phyloP scores from a whole-genome alignment of 2,797 vertebrate species.

The Onychomys arenicola region DNA sequence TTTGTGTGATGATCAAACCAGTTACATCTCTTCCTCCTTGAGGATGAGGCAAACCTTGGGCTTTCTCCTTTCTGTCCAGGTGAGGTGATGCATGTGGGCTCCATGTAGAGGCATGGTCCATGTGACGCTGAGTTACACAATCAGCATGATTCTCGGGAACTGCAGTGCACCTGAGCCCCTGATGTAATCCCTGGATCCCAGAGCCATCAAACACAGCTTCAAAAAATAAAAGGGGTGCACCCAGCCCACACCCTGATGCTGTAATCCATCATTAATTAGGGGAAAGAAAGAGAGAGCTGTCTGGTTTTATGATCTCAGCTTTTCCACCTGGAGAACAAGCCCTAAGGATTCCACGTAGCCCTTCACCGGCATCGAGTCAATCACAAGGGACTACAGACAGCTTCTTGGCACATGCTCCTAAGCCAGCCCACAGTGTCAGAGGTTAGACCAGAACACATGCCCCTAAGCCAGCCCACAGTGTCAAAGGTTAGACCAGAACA shows the following conservation, averaged over 20 bases:
- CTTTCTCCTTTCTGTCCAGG: neutral
- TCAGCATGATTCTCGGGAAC: neutral
- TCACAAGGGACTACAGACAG: neutral
- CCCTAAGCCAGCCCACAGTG: rapidly evolving
- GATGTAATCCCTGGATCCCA: neutral
- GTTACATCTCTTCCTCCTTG: neutral
- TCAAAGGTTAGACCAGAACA: neutral
- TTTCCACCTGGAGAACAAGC: constrained; percentile 2
- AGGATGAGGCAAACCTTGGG: rapidly evolving
- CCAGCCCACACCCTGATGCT: constrained; percentile 44
- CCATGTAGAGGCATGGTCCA: rapidly evolving
- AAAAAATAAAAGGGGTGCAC: neutral
- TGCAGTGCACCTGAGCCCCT: neutral
- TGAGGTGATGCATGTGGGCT: neutral
- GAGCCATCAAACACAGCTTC: neutral
- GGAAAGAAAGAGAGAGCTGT: constrained; percentile 55
- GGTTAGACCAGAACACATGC: neutral
- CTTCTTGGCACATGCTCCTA: neutral
- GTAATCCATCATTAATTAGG: constrained; percentile 25
- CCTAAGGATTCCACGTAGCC: neutral
- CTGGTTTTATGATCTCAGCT: constrained; percentile 16
- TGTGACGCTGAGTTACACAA: neutral
- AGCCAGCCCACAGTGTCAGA: neutral
- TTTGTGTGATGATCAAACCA: neutral
- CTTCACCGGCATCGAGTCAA: neutral